These are phyloP conservation scores for Rhagoletis zephyria DNA, from an alignment of 1,140 invertebrate genomes.

Conservation along the genomic window DNA sequence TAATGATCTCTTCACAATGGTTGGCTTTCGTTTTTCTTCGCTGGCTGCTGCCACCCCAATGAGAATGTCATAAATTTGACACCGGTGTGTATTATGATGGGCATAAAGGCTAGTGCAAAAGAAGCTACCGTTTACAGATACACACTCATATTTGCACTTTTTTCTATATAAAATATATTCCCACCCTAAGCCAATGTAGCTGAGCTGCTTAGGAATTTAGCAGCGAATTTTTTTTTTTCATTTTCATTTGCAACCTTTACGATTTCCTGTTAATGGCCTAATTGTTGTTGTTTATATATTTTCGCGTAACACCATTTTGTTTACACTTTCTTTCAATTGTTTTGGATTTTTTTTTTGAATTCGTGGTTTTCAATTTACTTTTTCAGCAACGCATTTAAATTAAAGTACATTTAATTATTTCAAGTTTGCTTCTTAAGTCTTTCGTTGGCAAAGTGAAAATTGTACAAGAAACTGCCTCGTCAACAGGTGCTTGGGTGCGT, in stretches of 20 bases:
- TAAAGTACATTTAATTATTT: conserved; percentile 3
- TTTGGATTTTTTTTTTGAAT: not conserved
- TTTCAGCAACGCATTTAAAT: not conserved
- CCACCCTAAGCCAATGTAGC: not conserved
- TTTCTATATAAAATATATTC: no score
- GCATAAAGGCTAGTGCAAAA: not conserved
- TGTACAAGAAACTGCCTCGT: not conserved
- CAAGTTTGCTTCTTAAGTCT: conserved; percentile 44
- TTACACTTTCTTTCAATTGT: conserved; percentile 33
- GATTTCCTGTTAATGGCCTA: conserved; percentile 47
- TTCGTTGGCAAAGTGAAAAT: conserved; percentile 16
- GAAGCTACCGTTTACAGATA: not conserved
- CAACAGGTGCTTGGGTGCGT: not conserved
- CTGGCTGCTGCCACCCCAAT: not conserved
- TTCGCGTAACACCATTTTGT: not conserved
- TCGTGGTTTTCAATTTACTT: not conserved
- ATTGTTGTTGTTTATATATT: conserved; percentile 40
- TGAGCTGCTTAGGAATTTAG: conserved; percentile 57
- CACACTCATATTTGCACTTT: not conserved
- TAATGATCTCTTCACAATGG: not conserved
- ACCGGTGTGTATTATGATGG: not conserved
- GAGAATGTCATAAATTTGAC: conserved; percentile 1
- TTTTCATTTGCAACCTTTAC: not conserved
- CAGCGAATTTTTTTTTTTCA: conserved; percentile 56
- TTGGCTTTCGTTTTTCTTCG: not conserved